Evolutionary conservation across 1,140 invertebrate species (phyloP), one percentile per base, ranked within the genome.

Genomic region (Temnothorax curvispinosus): DNA sequence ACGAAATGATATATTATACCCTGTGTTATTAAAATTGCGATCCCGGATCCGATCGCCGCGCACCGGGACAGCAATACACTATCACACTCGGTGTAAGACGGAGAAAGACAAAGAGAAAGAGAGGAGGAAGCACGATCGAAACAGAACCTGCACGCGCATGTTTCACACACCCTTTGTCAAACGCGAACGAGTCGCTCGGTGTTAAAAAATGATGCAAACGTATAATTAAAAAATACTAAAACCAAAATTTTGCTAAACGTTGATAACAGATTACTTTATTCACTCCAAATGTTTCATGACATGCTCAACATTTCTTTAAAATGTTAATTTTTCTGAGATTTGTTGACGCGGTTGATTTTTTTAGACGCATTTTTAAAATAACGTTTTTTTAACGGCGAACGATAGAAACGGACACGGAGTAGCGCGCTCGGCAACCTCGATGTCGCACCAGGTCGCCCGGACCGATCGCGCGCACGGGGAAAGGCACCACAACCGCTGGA

Each of bases 361-460:
- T 27, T 1, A 27, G 27, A 27, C 27, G 27, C 27, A 27, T 27
- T 27, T 27, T 27, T 1, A 27, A 27, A 47, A 47, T 3, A 47
- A 47, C 3, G 9, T 47, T 47, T 11, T 47, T 3, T 4, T 2
- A 47, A 11, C 47, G 4, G 15, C 15, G 50, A 18, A 52, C 21
- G 27, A 64, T 3, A 8, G 32, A 58, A 62, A 62, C 15, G 32
- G 13, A 58, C 21, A 15, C 56, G 13, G 13, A 41, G n/a, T 32
- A 27, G 47, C 27, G 27, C 56, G 18, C 75, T 38, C 27, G 58
- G 5, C 18, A 27, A 27, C 62, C 56, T 56, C 75, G 75, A 77
- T 50, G 44, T 76, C 38, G 56, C 74, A 77, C 56, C 60, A 52
- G 13, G 62, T 80, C 15, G 60, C 67, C 32, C 44, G 52, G 21